Evolutionary conservation across 2,888 invertebrate species (phyloP).

Genomic region (Ramazzottius varieornatus): DNA sequence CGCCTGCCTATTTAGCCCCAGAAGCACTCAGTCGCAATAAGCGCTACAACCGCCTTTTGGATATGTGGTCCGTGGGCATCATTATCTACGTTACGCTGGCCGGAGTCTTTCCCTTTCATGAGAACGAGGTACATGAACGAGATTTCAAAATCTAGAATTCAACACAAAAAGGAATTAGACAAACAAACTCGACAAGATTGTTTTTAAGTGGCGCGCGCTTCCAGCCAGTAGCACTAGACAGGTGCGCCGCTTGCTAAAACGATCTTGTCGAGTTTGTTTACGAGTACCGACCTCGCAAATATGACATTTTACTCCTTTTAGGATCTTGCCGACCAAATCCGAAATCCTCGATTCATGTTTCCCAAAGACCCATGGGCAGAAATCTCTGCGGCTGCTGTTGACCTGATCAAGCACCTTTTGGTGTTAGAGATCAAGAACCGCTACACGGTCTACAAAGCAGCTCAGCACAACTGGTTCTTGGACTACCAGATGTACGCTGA

Average conservation of each 20-base stretch:
- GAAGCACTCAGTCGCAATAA: slow-evolving; percentile 1
- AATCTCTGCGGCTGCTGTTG: neutral
- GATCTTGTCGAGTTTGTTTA: too few relatives aligned
- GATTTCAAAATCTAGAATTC: too few relatives aligned
- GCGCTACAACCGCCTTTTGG: slow-evolving; percentile 1
- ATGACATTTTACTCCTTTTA: too few relatives aligned
- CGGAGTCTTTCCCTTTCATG: neutral
- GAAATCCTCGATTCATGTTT: neutral
- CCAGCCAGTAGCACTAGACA: too few relatives aligned
- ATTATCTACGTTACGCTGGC: neutral
- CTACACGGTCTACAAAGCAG: slow-evolving; percentile 16
- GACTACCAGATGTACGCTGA: slow-evolving; percentile 15
- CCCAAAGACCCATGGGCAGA: neutral
- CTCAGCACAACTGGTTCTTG: slow-evolving; percentile 16
- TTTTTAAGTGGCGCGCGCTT: too few relatives aligned
- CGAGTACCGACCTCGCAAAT: too few relatives aligned
- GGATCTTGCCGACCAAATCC: neutral
- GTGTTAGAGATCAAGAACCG: slow-evolving; percentile 15
- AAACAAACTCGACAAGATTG: too few relatives aligned
- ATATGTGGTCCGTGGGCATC: slow-evolving; percentile 3
- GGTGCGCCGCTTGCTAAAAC: too few relatives aligned
- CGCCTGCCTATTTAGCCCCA: slow-evolving; percentile 12
- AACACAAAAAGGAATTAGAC: too few relatives aligned
- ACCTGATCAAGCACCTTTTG: neutral
- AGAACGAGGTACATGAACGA: too few relatives aligned